Evolutionary conservation across 30 jellyfish, hydroid and myxozoan species (phyloP).

Genomic region (Cassiopea xamachana): DNA sequence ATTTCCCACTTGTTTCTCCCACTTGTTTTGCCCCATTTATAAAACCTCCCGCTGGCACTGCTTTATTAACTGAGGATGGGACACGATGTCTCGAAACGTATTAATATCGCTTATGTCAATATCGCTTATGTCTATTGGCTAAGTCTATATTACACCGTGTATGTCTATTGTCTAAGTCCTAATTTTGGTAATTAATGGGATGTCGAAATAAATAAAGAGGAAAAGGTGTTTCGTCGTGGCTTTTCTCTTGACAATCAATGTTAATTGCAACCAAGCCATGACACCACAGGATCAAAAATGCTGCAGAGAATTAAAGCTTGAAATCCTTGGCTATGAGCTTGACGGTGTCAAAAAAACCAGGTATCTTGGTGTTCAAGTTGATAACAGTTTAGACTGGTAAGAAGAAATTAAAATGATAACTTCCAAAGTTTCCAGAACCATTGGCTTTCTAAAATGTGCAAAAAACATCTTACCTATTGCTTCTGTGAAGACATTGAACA

Average conservation of each 20-base stretch:
- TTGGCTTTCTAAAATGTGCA: not conserved
- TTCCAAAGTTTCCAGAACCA: constrained; percentile 13
- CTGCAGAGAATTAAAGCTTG: constrained; percentile 6
- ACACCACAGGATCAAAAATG: not conserved
- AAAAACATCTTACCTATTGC: not conserved
- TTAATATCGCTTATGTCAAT: too few relatives aligned
- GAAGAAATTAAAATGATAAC: not conserved
- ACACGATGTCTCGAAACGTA: too few relatives aligned
- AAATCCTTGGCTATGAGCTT: constrained; percentile 3
- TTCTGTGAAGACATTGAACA: not conserved
- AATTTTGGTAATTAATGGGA: too few relatives aligned
- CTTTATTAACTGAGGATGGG: too few relatives aligned
- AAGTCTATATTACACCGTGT: too few relatives aligned
- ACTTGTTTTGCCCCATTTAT: too few relatives aligned
- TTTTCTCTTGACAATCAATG: not conserved
- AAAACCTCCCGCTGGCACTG: too few relatives aligned
- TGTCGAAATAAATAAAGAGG: too few relatives aligned
- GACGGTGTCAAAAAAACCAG: constrained; percentile 3
- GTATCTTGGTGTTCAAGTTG: constrained; percentile 18
- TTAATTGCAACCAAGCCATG: constrained; percentile 1
- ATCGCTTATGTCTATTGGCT: too few relatives aligned
- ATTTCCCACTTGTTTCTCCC: too few relatives aligned
- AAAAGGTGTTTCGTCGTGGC: too few relatives aligned
- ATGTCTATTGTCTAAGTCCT: too few relatives aligned
- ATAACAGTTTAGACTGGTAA: not conserved